Evolutionary conservation across 2,888 invertebrate genomes (phyloP).

Genomic region (Cryptocheilus praepositus): DNA sequence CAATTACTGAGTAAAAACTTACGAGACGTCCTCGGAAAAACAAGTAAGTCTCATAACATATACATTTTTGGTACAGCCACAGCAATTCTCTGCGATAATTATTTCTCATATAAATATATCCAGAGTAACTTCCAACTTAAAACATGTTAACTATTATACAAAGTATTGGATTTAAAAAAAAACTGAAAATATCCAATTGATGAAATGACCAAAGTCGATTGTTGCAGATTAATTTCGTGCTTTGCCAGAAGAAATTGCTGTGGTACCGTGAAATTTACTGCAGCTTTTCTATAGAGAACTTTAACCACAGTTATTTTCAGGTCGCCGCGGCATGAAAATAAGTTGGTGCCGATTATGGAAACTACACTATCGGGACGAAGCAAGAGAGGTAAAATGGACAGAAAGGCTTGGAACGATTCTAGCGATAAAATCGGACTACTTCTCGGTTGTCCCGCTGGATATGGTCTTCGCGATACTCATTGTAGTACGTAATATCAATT

Average conservation of each 20-base stretch:
- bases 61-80: conserved; percentile 5
- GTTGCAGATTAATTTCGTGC: too few relatives aligned
- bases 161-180: too few relatives aligned
- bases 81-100: conserved; percentile 15
- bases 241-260: too few relatives aligned
- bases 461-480: conserved; percentile 60
- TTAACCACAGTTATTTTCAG: conserved; percentile 69
- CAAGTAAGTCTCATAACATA: conserved; percentile 53
- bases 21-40: conserved; percentile 52
- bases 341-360: conserved; percentile 54
- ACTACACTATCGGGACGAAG: conserved; percentile 34
- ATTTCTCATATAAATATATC: too few relatives aligned
- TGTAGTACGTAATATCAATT: conserved; percentile 54
- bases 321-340: conserved; percentile 58
- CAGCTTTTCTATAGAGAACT: conserved; percentile 63
- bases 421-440: conserved; percentile 58
- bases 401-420: conserved; percentile 40
- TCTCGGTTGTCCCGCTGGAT: conserved; percentile 65
- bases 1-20: conserved; percentile 58
- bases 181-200: too few relatives aligned
- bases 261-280: conserved; percentile 42
- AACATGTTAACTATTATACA: too few relatives aligned
- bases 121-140: too few relatives aligned
- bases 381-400: conserved; percentile 44
- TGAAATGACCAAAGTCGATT: too few relatives aligned